Conservation (phyloP, 2,888 invertebrate genomes). For the Acheta domesticus region DNA sequence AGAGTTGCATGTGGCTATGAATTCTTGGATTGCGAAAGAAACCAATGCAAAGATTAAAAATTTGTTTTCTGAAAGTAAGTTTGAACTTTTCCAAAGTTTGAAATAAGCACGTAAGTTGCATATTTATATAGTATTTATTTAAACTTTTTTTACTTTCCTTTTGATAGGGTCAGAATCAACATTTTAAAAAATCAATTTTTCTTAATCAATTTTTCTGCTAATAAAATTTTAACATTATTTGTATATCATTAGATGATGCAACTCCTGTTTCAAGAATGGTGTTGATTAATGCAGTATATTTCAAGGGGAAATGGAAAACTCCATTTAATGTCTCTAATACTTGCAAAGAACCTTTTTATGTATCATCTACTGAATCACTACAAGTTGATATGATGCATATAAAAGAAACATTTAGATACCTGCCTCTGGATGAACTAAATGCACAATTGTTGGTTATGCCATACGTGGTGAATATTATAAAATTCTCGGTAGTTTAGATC, state of each 20-base stretch:
- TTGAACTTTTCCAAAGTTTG: too few relatives aligned
- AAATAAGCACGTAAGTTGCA: too few relatives aligned
- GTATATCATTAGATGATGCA: too few relatives aligned
- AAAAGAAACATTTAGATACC: slow-evolving; percentile 51
- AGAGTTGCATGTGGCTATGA: slow-evolving; percentile 60
- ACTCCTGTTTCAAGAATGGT: slow-evolving; percentile 56
- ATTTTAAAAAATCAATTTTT: too few relatives aligned
- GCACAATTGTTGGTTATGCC: slow-evolving; percentile 67
- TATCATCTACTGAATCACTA: slow-evolving; percentile 53
- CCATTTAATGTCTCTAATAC: slow-evolving; percentile 63
- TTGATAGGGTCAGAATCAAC: too few relatives aligned
- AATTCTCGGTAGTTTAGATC: too few relatives aligned
- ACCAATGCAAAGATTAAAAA: slow-evolving; percentile 81
- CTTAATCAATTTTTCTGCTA: too few relatives aligned
- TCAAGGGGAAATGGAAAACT: slow-evolving; percentile 71
- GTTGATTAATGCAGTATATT: slow-evolving; percentile 80
- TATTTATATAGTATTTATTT: too few relatives aligned
- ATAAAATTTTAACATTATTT: too few relatives aligned
- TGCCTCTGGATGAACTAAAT: slow-evolving; percentile 51
- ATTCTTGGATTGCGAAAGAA: slow-evolving; percentile 72
- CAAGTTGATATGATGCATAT: slow-evolving; percentile 71
- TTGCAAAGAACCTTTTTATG: slow-evolving; percentile 59
- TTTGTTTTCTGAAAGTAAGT: slow-evolving; percentile 57
- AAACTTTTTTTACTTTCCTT: too few relatives aligned
- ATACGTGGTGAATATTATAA: slow-evolving; percentile 53